Conservation (phyloP, 2,888 invertebrate genomes). For the Plagodis pulveraria region DNA sequence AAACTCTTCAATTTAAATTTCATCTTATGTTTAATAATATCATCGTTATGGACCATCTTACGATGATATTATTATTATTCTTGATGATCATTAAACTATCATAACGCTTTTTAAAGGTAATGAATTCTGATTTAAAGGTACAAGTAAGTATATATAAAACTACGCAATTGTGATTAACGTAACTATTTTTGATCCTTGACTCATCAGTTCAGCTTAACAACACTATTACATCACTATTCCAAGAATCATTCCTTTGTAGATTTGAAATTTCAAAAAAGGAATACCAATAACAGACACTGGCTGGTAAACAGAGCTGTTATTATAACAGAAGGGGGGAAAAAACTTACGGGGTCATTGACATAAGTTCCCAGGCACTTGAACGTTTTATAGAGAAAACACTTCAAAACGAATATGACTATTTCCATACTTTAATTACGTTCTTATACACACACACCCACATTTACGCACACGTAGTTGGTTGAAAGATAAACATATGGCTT, state of each 20-base stretch:
- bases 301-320: constrained; percentile 74
- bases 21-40: too few relatives aligned
- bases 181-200: constrained; percentile 11
- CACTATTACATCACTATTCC: constrained; percentile 46
- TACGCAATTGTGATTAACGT: background rate
- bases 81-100: too few relatives aligned
- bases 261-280: constrained; percentile 57
- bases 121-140: too few relatives aligned
- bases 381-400: constrained; percentile 83
- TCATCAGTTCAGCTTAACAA: constrained; percentile 16
- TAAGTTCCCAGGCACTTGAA: constrained; percentile 78
- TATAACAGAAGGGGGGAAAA: constrained; percentile 71
- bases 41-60: too few relatives aligned
- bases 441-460: constrained; percentile 54
- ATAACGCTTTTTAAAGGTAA: too few relatives aligned
- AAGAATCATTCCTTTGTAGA: constrained; percentile 42
- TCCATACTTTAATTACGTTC: constrained; percentile 82
- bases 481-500: constrained; percentile 79
- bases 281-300: constrained; percentile 56
- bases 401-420: constrained; percentile 83
- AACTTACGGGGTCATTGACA: constrained; percentile 71
- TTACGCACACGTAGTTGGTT: constrained; percentile 56
- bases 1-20: too few relatives aligned
- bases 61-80: too few relatives aligned
- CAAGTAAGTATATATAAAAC: background rate